Percentiles rank a stretch among this genome's conserved stretches.
Evolutionary conservation across 2,113 vertebrate genomes (phyloP).

Genomic region (Uropsilus gracilis): DNA sequence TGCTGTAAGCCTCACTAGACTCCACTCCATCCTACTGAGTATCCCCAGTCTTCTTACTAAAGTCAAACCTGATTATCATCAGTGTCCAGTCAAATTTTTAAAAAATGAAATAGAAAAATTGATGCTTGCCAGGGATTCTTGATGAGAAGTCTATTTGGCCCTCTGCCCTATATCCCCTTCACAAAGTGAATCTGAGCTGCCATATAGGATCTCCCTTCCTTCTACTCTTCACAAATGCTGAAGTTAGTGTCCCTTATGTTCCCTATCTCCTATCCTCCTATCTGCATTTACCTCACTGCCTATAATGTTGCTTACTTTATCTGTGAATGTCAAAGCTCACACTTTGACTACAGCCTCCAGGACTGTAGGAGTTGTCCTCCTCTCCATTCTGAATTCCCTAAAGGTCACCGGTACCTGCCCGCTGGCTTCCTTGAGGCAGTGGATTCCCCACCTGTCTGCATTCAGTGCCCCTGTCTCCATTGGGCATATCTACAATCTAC

Average conservation of each 20-base stretch:
- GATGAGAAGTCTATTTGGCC: not conserved
- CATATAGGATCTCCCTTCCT: not conserved
- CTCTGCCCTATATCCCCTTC: not conserved
- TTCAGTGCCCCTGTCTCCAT: no score
- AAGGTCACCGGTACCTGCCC: not conserved
- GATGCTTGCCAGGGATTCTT: not conserved
- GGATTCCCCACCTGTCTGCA: fast-evolving
- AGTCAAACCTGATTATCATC: not conserved
- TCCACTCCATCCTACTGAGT: not conserved
- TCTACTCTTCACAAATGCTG: not conserved
- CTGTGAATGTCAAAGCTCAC: not conserved
- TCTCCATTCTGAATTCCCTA: not conserved
- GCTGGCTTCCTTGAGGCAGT: not conserved
- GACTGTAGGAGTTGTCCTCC: not conserved
- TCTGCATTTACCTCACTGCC: not conserved
- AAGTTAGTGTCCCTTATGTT: fast-evolving
- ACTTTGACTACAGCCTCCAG: not conserved
- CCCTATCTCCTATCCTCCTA: not conserved
- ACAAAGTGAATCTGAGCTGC: no score
- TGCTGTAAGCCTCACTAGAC: not conserved
- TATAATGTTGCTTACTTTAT: not conserved
- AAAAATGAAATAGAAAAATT: not conserved
- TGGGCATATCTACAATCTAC: not conserved
- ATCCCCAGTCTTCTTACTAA: not conserved
- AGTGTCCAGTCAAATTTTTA: not conserved